Conservation (phyloP, 2,888 invertebrate genomes). For the Mesorhabditis spiculigera region DNA sequence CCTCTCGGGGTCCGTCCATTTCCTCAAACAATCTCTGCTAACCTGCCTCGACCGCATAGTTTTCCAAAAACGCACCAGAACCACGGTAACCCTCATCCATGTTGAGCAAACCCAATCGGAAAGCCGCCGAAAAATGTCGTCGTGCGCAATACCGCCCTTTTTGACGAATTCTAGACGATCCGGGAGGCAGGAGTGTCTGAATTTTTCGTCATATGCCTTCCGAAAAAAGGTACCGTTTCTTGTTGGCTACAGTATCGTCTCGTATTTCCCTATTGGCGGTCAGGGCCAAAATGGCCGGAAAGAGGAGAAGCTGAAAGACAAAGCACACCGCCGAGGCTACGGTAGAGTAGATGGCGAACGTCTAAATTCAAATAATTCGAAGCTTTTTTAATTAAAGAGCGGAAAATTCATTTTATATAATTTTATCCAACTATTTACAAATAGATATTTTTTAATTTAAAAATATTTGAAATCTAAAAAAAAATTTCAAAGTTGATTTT, state of each 20-base stretch:
- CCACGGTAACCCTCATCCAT: not conserved
- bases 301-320: constrained; percentile 41
- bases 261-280: constrained; percentile 29
- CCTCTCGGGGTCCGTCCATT: no score
- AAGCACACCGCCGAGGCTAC: constrained; percentile 41
- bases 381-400: no score
- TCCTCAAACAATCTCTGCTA: no score
- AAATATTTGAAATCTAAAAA: not conserved
- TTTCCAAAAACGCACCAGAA: not conserved
- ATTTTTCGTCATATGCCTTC: no score
- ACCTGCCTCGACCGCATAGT: no score
- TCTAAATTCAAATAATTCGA: constrained; percentile 16
- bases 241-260: not conserved
- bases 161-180: not conserved
- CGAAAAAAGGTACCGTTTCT: not conserved
- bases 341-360: constrained; percentile 43
- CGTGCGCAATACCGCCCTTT: not conserved
- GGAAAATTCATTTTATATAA: no score
- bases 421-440: not conserved
- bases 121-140: not conserved
- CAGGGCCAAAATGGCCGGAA: constrained; percentile 41
- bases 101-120: not conserved
- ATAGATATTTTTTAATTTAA: not conserved
- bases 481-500: not conserved
- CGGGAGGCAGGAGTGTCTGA: not conserved